These are phyloP conservation scores for Serrognathus titanus DNA, from an alignment of 2,888 invertebrate species.

Conservation along the genomic window DNA sequence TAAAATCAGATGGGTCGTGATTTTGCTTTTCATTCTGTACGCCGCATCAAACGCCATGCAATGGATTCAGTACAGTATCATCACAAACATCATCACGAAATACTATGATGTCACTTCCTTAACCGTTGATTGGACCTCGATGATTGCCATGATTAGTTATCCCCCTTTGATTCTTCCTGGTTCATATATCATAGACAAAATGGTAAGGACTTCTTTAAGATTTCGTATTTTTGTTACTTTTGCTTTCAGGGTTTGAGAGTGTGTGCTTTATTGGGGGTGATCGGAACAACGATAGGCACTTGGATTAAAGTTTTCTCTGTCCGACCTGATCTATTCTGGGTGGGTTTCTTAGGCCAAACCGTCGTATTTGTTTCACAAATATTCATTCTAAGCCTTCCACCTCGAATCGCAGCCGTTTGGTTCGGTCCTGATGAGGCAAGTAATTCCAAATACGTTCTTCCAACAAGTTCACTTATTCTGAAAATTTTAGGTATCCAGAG, in stretches of 20 bases:
- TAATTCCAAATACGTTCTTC: background rate
- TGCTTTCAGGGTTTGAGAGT: slow-evolving; percentile 70
- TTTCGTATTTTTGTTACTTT: background rate
- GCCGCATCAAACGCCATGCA: slow-evolving; percentile 91
- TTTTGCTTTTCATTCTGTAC: slow-evolving; percentile 78
- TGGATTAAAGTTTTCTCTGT: slow-evolving; percentile 88
- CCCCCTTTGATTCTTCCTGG: slow-evolving; percentile 94
- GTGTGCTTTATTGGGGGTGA: slow-evolving; percentile 73
- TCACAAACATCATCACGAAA: slow-evolving; percentile 73
- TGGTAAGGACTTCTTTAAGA: slow-evolving; percentile 55
- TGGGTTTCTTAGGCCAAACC: slow-evolving; percentile 85
- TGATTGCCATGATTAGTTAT: slow-evolving; percentile 94
- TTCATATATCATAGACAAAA: slow-evolving; percentile 88
- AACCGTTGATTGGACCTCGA: slow-evolving; percentile 90
- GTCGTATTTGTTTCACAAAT: slow-evolving; percentile 84
- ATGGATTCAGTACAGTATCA: slow-evolving; percentile 94
- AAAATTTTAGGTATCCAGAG: slow-evolving; percentile 64
- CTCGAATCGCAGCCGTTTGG: slow-evolving; percentile 92
- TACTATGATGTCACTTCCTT: slow-evolving; percentile 69
- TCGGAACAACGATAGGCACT: slow-evolving; percentile 82
- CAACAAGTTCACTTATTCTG: background rate
- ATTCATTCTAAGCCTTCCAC: slow-evolving; percentile 87
- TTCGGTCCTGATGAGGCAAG: slow-evolving; percentile 93
- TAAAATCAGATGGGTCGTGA: slow-evolving; percentile 75
- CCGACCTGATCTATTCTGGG: slow-evolving; percentile 74